These are phyloP conservation scores for Trisateles emortualis DNA, from an alignment of 2,888 invertebrate species.

Conservation along the genomic window DNA sequence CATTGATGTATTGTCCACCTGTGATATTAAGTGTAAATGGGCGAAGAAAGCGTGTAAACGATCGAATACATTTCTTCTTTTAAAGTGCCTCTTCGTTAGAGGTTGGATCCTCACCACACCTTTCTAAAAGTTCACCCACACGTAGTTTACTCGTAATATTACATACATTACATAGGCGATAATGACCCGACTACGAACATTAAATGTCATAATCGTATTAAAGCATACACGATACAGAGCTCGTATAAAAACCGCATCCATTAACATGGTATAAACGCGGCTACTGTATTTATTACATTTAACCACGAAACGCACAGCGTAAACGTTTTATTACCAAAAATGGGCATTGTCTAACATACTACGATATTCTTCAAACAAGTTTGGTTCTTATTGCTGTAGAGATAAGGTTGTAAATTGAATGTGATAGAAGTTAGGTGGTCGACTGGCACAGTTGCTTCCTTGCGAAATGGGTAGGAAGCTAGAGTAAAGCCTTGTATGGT, in stretches of 20 bases:
- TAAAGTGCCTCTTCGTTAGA: no score
- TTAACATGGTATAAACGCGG: constrained; percentile 34
- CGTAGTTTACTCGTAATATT: not conserved
- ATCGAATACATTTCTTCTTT: no score
- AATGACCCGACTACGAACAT: constrained; percentile 9
- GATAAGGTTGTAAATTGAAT: constrained; percentile 31
- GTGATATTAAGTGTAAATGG: no score
- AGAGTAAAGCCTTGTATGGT: constrained; percentile 57
- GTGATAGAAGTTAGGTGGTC: constrained; percentile 39
- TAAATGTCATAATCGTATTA: constrained; percentile 26
- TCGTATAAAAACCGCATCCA: constrained; percentile 20
- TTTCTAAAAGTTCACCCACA: not conserved
- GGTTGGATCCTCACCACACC: not conserved
- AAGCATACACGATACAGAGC: constrained; percentile 15
- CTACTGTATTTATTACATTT: constrained; percentile 54
- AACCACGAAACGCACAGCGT: constrained; percentile 55
- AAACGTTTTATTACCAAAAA: constrained; percentile 63
- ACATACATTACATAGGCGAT: not conserved
- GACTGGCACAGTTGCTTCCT: constrained; percentile 61
- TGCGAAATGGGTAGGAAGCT: constrained; percentile 66
- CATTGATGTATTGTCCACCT: no score
- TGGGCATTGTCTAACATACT: constrained; percentile 56
- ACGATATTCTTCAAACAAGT: constrained; percentile 18
- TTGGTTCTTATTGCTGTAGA: constrained; percentile 18
- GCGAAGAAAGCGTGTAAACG: no score